These are phyloP conservation scores for Genyomyrus donnyi DNA, from an alignment of 2,113 vertebrate genomes.

Conservation along the genomic window DNA sequence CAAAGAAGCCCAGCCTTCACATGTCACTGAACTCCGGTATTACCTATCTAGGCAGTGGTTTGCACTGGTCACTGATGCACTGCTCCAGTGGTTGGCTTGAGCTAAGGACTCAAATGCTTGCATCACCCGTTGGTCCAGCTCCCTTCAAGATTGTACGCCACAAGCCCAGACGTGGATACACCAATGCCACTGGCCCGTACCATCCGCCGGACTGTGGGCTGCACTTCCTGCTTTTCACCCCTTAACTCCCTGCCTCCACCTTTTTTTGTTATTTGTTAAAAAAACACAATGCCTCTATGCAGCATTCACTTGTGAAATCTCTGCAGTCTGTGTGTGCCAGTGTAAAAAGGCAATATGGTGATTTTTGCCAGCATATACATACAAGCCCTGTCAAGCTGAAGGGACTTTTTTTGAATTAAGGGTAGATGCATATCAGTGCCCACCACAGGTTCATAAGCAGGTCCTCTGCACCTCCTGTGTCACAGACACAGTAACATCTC, in stretches of 20 bases:
- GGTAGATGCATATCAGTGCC: background rate
- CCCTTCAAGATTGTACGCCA: background rate
- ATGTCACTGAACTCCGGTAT: background rate
- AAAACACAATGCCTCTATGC: background rate
- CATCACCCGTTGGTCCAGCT: background rate
- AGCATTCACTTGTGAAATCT: background rate
- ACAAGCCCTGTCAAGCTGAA: background rate
- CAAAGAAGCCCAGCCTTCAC: background rate
- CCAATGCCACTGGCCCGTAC: background rate
- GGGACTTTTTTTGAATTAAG: background rate
- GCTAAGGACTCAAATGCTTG: background rate
- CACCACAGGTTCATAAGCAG: background rate
- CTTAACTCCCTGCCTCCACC: background rate
- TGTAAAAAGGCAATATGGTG: background rate
- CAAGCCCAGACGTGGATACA: background rate
- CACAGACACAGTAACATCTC: background rate
- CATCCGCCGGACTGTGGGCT: background rate
- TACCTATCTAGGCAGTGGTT: background rate
- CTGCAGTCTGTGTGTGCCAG: background rate
- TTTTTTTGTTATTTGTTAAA: background rate
- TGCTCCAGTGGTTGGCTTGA: background rate
- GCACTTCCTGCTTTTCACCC: background rate
- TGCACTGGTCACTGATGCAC: background rate
- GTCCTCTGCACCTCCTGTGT: background rate
- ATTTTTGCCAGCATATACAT: background rate